Conservation (phyloP, 2,888 invertebrate genomes). For the Pachycephus smyrnensis region DNA sequence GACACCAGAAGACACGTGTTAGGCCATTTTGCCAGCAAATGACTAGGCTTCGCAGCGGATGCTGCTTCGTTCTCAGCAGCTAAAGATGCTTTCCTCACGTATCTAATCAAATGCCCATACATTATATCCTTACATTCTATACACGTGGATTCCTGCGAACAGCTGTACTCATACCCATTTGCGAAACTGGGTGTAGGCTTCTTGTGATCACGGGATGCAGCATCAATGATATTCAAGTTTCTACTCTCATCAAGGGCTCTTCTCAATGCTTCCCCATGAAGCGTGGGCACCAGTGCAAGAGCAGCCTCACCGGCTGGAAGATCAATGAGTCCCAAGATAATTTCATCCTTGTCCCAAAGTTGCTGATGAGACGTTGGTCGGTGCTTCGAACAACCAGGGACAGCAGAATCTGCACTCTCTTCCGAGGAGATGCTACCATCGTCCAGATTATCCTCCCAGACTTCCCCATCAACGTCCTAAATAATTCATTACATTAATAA, state of each 20-base stretch:
- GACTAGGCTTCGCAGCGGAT: conserved; percentile 60
- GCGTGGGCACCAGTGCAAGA: conserved; percentile 44
- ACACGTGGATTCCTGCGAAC: neutral
- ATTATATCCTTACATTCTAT: neutral
- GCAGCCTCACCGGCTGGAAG: conserved; percentile 58
- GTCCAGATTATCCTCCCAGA: conserved; percentile 52
- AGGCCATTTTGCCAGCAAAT: conserved; percentile 66
- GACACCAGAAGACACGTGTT: conserved; percentile 73
- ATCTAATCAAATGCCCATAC: conserved; percentile 31
- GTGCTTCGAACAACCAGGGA: conserved; percentile 40
- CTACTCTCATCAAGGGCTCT: conserved; percentile 43
- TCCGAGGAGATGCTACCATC: conserved; percentile 56
- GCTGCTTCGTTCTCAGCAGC: conserved; percentile 49
- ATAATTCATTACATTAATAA: neutral
- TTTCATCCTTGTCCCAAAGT: conserved; percentile 55
- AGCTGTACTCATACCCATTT: conserved; percentile 36
- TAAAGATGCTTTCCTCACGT: conserved; percentile 44
- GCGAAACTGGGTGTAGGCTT: conserved; percentile 34
- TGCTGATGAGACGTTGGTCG: conserved; percentile 44
- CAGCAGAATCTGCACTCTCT: conserved; percentile 38
- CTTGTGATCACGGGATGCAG: conserved; percentile 26
- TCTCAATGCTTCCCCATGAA: conserved; percentile 43
- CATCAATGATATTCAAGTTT: conserved; percentile 26
- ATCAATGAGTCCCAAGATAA: conserved; percentile 47
- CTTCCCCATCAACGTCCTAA: conserved; percentile 41